Conservation (phyloP, 2,888 invertebrate genomes). For the Clepsis dumicolana region DNA sequence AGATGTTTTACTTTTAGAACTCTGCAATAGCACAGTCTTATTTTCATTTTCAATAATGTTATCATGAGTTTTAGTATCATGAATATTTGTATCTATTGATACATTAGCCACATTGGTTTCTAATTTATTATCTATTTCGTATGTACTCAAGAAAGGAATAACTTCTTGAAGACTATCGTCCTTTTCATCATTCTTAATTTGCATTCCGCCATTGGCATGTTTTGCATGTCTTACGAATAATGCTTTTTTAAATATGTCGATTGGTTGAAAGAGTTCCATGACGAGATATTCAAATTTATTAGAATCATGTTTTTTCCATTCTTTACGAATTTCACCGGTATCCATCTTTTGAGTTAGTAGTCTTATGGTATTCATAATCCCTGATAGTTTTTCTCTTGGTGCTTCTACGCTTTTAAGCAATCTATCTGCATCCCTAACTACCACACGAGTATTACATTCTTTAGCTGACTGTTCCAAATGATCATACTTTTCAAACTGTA, state of each 20-base stretch:
- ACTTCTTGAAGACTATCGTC: not conserved
- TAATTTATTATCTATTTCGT: not conserved
- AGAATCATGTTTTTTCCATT: not conserved
- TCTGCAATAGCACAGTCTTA: not conserved
- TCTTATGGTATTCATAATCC: conserved; percentile 25
- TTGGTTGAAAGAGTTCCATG: conserved; percentile 30
- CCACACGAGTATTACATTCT: not conserved
- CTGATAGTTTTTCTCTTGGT: conserved; percentile 17
- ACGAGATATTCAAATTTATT: conserved; percentile 28
- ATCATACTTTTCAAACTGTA: not conserved
- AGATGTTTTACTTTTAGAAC: not conserved
- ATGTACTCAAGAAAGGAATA: conserved; percentile 6
- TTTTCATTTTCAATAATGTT: not conserved
- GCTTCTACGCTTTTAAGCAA: conserved; percentile 11
- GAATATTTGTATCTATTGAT: not conserved
- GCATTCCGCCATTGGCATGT: not conserved
- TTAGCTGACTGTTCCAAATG: not conserved
- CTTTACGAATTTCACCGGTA: conserved; percentile 2
- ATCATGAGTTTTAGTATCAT: not conserved
- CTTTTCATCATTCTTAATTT: not conserved
- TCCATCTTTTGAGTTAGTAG: conserved; percentile 23
- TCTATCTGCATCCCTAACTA: conserved; percentile 17
- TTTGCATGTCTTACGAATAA: conserved; percentile 1
- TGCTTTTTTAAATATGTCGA: conserved; percentile 6
- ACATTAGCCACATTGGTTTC: not conserved